Base-by-base conservation (phyloP, 1,140 invertebrate species). In the Hylaeus volcanicus region DNA sequence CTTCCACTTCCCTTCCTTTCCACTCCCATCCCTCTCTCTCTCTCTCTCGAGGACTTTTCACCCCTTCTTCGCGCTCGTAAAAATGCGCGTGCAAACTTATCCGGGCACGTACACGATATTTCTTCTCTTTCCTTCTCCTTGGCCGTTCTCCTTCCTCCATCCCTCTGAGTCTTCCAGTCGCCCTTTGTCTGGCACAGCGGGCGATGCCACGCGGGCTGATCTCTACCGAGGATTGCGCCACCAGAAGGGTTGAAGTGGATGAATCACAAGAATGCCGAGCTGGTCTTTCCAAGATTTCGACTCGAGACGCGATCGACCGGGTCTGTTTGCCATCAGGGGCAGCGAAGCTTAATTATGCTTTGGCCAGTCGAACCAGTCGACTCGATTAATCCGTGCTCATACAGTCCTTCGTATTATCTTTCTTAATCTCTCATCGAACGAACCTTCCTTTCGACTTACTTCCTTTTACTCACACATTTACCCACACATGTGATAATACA, bases 21-120 rank as follows among this genome's bases (percentile, higher is more conserved):
- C n/a, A 11, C 48, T 60, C 26, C 56, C 56, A n/a, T 15, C 48
- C 73, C 51, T 61, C 61, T 8, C 12, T 3, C 66, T 76, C 51
- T 61, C 61, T 8, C 12, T 3, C 66, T 76, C 68, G 55, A 74
- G 68, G 53, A 58, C 72, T 72, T 77, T 55, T 71, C 83, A 37
- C 70, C 77, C 72, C 45, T 74, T 80, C 69, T 51, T 56, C 56
- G 61, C 74, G 55, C 45, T 66, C 56, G 75, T 73, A 76, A 86
- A 86, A 86, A 86, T 76, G 68, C 76, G 72, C 76, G 72, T 75
- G 80, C 68, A 77, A 83, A 86, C 73, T 86, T 83, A 74, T 61
- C 79, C 65, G 45, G 60, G 63, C 83, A 86, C 83, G 83, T 84
- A 85, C 83, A 41, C 56, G 41, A 85, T 78, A 65, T 69, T 48